Base-by-base conservation (phyloP, 2,888 invertebrate species). In the Bimastos eiseni region DNA sequence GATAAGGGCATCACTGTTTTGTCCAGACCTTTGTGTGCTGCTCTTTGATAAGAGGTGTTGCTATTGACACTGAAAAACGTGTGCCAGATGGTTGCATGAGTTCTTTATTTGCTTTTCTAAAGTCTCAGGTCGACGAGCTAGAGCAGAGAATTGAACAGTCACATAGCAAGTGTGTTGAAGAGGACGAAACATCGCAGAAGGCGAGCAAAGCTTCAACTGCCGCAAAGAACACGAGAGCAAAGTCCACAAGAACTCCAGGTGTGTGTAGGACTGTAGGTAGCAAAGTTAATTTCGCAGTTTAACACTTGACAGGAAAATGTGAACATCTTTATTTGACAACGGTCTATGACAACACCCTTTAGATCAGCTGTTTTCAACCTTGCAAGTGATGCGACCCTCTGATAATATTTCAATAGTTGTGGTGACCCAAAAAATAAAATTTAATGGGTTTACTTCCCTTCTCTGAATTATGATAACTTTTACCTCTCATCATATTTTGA, bases 91-190 rank as follows among this genome's bases (percentile, higher is more conserved):
- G 21, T 70, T 70, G 8, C 70, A 70, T 70, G 70, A 70, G 30
- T n/a, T n/a, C 30, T 70, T 70, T 30, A 70, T 36, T 84, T 83
- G 90, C 30, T 83, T 89, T 70, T 44, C 34, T 92, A 88, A 92
- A 95, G 95, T 92, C 96, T 0, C 94, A 96, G 30, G 96, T 97
- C 33, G 96, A 96, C 30, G 97, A 97, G 94, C 95, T 97, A 84
- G 96, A 97, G 92, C 96, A 96, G 90, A 96, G 96, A 91, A 96
- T 97, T 89, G 96, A 96, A 92, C 96, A 96, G 92, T 96, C 96
- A 92, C 94, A 94, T 91, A 93, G 92, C 86, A 95, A 94, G 92
- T 95, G 95, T 3, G 92, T 94, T 89, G 94, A 94, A 90, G 95
- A 95, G 33, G 94, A 93, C 15, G 94, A 94, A 41, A 92, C 93